Base-by-base conservation (phyloP, 2,888 invertebrate species). In the Orthosia cruda region DNA sequence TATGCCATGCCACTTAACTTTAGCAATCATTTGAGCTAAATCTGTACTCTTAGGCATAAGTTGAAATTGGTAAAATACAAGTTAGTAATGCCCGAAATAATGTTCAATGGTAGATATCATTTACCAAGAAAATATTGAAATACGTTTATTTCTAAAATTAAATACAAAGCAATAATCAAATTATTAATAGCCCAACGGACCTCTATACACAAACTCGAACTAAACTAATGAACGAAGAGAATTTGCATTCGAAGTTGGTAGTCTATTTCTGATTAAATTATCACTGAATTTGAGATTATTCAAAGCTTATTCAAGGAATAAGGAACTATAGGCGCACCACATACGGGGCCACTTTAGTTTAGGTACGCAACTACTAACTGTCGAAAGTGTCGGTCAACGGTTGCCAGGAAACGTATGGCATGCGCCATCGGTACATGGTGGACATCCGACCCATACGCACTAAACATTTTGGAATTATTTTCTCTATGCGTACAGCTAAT, bases 201-300 rank as follows among this genome's bases (percentile, higher is more conserved):
- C n/a, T 23, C n/a, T 26, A 23, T 45, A 32, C 32, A 32, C 47
- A 32, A 64, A 63, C 18, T 57, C 20, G n/a, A 73, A 63, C 50
- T 52, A n/a, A 13, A 58, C 4, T 23, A 63, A 74, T 64, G n/a
- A 74, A 74, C 32, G 16, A 16, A 15, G 16, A 23, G n/a, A 74
- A 74, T 74, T 65, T 16, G 58, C 47, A 74, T 65, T 65, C 47
- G 0, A 59, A 63, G 50, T 64, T 23, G 16, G 4, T 58, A 15
- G 49, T 57, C 57, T 45, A 50, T 72, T 40, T 72, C 49, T 63
- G 12, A 72, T 74, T 58, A 47, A 70, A 58, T 70, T 70, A 57
- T 63, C 58, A 45, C 57, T 26, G 16, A 57, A 45, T 71, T 70
- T 49, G 7, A 32, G 18, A 49, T 54, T 49, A 4, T 40, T 40